A percentile compares a stretch with the other conserved stretches of the same genome.
Evolutionary conservation across 2,113 vertebrate genomes (phyloP).

Genomic region (Podilymbus podiceps): DNA sequence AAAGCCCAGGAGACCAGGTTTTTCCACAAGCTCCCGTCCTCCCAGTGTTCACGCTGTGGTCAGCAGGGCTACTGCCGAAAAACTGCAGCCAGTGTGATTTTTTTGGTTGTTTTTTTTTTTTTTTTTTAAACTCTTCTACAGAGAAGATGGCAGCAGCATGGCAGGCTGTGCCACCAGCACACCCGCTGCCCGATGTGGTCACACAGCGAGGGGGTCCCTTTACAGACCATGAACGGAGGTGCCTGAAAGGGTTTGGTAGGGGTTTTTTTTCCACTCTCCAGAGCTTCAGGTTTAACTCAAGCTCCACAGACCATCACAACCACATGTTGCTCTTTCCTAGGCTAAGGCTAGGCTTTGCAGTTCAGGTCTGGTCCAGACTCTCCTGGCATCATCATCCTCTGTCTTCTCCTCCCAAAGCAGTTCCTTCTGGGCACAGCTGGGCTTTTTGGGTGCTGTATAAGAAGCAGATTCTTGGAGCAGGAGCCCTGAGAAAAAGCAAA

Average conservation of each 20-base stretch:
- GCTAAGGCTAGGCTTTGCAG: not conserved
- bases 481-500: not conserved
- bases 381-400: not conserved
- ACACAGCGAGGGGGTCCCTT: not conserved
- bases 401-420: not conserved
- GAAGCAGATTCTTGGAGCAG: not conserved
- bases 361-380: not conserved
- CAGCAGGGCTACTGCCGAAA: not conserved
- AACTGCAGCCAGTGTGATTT: not conserved
- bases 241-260: not conserved
- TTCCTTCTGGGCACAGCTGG: not conserved
- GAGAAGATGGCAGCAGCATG: not conserved
- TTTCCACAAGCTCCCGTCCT: not conserved
- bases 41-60: fast-evolving
- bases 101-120: not conserved
- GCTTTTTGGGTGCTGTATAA: not conserved
- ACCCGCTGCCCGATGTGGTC: not conserved
- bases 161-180: not conserved
- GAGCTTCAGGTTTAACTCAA: not conserved
- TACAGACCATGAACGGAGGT: not conserved
- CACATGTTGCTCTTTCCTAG: not conserved
- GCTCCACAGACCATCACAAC: not conserved
- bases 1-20: not conserved
- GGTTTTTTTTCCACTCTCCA: not conserved
- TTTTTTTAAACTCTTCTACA: not conserved